Conservation (phyloP, 2,888 invertebrate species). For the Asteroscopus sphinx region DNA sequence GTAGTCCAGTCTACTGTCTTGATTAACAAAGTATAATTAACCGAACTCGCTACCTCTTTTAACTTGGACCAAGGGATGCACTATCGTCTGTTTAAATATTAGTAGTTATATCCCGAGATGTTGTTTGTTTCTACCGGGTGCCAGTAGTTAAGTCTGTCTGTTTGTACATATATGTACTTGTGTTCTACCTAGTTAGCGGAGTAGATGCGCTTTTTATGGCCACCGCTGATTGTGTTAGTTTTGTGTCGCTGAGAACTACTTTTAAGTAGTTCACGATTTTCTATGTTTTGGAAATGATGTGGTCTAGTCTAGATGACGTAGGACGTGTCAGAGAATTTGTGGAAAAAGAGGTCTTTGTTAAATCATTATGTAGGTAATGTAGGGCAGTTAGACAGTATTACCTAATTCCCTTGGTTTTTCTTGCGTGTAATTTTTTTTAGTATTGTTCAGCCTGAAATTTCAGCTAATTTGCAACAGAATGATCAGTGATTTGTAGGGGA, state of each 20-base stretch:
- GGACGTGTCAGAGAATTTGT: not conserved
- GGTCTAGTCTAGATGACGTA: constrained; percentile 8
- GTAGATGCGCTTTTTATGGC: constrained; percentile 44
- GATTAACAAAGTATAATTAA: not conserved
- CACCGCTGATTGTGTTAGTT: constrained; percentile 51
- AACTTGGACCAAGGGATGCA: constrained; percentile 34
- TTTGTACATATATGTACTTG: constrained; percentile 68
- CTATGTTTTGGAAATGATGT: constrained; percentile 26
- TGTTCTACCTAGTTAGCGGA: constrained; percentile 57
- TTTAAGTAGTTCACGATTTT: constrained; percentile 30
- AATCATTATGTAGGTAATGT: no score
- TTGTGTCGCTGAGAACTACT: constrained; percentile 32
- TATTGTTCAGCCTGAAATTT: no score
- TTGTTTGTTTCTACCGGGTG: constrained; percentile 73
- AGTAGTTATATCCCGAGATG: constrained; percentile 74
- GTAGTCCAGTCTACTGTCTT: not conserved
- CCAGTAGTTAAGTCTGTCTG: constrained; percentile 63
- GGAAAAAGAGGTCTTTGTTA: no score
- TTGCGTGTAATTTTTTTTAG: no score
- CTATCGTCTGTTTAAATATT: constrained; percentile 75
- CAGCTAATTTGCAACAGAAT: no score
- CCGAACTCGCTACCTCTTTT: constrained; percentile 38
- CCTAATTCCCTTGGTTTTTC: no score
- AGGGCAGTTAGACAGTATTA: no score
- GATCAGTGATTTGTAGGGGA: no score